phyloP scores from a whole-genome alignment of 2,797 vertebrate genomes.

The Spinibarbus caldwelli region DNA sequence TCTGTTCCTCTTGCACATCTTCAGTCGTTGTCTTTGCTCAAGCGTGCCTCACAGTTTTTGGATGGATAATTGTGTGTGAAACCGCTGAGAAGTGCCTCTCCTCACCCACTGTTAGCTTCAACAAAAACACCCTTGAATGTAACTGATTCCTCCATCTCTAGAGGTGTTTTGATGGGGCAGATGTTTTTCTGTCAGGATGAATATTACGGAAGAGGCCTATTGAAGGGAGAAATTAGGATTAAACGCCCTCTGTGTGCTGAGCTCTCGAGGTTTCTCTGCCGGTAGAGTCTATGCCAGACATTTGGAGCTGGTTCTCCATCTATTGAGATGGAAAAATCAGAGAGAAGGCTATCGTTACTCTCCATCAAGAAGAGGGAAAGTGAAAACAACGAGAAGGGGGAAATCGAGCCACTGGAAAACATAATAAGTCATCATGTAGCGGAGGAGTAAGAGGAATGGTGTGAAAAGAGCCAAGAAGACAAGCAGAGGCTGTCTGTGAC shows the following conservation, averaged over 20 bases:
- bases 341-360: conserved; percentile 73
- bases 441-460: conserved; percentile 69
- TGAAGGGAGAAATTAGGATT: conserved; percentile 54
- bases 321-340: conserved; percentile 72
- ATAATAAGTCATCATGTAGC: conserved; percentile 74
- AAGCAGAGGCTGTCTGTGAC: conserved; percentile 72
- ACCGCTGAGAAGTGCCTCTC: conserved; percentile 36
- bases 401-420: conserved; percentile 73
- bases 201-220: conserved; percentile 68
- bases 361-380: conserved; percentile 66
- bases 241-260: conserved; percentile 50
- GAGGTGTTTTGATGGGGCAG: conserved; percentile 53
- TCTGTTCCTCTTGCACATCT: conserved; percentile 20
- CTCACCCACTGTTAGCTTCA: conserved; percentile 54
- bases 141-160: conserved; percentile 50
- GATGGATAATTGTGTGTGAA: conserved; percentile 56
- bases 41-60: conserved; percentile 42
- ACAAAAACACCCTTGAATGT: conserved; percentile 51
- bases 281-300: conserved; percentile 75
- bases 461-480: conserved; percentile 76
- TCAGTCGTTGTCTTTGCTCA: conserved; percentile 34
- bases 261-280: conserved; percentile 42
- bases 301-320: conserved; percentile 79
- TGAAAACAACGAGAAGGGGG: conserved; percentile 56
- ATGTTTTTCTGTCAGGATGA: conserved; percentile 56